A percentile compares a stretch with the other conserved stretches of the same genome.
Conservation (phyloP, 2,113 vertebrate genomes). For the Cygnus atratus region DNA sequence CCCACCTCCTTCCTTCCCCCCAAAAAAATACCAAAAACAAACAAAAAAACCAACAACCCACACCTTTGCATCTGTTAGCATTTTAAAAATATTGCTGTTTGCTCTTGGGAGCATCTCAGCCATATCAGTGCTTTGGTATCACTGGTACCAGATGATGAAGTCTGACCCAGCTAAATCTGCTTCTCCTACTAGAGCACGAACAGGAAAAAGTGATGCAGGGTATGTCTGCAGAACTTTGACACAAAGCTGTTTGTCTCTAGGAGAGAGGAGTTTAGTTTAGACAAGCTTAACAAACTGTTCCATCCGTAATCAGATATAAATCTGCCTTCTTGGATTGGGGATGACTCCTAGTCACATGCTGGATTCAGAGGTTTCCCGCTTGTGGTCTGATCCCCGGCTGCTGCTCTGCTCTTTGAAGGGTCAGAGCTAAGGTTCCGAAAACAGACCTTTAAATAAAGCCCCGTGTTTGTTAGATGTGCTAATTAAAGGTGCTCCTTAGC, state of each 20-base stretch:
- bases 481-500: neutral
- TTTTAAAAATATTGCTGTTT: neutral
- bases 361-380: neutral
- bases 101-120: neutral
- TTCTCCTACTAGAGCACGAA: neutral
- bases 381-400: neutral
- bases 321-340: neutral
- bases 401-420: neutral
- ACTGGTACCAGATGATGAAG: neutral
- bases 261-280: slow-evolving; percentile 1
- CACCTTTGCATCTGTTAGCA: neutral
- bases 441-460: neutral
- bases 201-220: neutral
- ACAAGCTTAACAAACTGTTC: neutral
- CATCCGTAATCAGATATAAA: neutral
- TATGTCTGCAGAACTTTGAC: neutral
- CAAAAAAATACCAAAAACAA: neutral
- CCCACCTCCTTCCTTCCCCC: neutral
- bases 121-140: neutral
- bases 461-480: neutral
- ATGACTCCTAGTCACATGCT: neutral
- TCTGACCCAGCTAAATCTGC: neutral
- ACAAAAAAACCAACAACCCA: no score
- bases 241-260: neutral
- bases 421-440: neutral